These are phyloP conservation scores for Heteractis magnifica DNA, from an alignment of 92 coral and sea anemone species.

Conservation along the genomic window DNA sequence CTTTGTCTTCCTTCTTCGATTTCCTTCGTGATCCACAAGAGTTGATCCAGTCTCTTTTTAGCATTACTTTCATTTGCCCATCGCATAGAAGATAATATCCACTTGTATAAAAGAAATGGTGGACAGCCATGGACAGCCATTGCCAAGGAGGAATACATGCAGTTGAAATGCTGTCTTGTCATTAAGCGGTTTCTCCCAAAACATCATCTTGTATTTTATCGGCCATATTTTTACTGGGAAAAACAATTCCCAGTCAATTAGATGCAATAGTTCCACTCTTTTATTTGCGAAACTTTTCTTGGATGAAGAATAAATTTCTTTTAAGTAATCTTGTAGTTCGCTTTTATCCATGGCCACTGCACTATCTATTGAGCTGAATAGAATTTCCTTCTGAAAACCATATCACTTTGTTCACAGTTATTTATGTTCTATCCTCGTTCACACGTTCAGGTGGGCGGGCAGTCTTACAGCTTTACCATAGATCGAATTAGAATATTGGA, in stretches of 20 bases:
- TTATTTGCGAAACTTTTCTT: background rate
- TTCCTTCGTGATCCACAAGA: background rate
- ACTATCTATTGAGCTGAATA: background rate
- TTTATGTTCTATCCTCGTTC: background rate
- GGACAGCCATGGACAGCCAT: conserved; percentile 2
- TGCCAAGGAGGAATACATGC: background rate
- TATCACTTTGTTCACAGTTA: background rate
- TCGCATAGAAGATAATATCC: background rate
- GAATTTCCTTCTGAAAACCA: background rate
- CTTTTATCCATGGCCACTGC: background rate
- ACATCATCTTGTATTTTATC: background rate
- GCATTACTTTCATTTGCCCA: background rate
- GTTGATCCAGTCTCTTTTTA: background rate
- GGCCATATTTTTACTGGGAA: background rate
- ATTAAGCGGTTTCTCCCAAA: background rate
- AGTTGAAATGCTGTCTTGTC: conserved; percentile 1
- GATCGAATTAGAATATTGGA: background rate
- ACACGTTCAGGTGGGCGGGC: background rate
- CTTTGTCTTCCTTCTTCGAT: background rate
- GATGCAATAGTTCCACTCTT: background rate
- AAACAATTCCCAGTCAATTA: background rate
- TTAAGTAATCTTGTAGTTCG: background rate
- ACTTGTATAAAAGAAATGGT: background rate
- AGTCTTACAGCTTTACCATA: background rate
- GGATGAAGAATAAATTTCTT: background rate